These are phyloP conservation scores for Petromus typicus DNA, from an alignment of 2,113 vertebrate genomes.

Conservation along the genomic window DNA sequence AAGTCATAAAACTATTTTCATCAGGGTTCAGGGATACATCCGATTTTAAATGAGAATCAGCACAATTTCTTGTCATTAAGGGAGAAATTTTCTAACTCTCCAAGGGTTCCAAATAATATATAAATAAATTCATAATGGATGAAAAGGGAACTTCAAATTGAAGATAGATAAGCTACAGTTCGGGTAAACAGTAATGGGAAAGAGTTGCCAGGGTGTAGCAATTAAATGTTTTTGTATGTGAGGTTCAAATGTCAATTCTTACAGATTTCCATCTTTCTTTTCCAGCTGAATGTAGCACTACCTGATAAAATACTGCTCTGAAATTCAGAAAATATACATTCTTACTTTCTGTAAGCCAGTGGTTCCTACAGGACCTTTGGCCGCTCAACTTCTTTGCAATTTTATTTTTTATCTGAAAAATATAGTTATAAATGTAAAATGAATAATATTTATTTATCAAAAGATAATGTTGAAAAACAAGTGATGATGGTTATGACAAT, in stretches of 20 bases:
- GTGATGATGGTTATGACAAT: not conserved
- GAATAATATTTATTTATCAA: not conserved
- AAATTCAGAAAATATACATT: constrained; percentile 37
- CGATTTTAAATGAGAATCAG: constrained; percentile 48
- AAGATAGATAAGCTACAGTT: not conserved
- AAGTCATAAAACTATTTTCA: constrained; percentile 52
- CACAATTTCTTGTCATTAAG: constrained; percentile 13
- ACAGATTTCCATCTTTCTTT: not conserved
- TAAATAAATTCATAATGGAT: constrained; percentile 32
- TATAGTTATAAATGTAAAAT: constrained; percentile 35
- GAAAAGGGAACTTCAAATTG: constrained; percentile 15
- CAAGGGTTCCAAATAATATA: constrained; percentile 5
- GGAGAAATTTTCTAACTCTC: constrained; percentile 24
- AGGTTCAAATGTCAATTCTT: not conserved
- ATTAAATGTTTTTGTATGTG: constrained; percentile 21
- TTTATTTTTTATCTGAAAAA: constrained; percentile 52
- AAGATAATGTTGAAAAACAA: constrained; percentile 49
- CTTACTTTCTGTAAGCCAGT: not conserved
- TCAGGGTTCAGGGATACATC: constrained; percentile 19
- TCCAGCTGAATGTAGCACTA: constrained; percentile 8
- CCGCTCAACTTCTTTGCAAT: not conserved
- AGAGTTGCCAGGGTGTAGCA: not conserved
- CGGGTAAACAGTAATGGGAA: not conserved
- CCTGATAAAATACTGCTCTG: not conserved
- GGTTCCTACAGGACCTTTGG: constrained; percentile 3